Base-by-base conservation (phyloP, 2,797 vertebrate species). In the Rallus crepitans region DNA sequence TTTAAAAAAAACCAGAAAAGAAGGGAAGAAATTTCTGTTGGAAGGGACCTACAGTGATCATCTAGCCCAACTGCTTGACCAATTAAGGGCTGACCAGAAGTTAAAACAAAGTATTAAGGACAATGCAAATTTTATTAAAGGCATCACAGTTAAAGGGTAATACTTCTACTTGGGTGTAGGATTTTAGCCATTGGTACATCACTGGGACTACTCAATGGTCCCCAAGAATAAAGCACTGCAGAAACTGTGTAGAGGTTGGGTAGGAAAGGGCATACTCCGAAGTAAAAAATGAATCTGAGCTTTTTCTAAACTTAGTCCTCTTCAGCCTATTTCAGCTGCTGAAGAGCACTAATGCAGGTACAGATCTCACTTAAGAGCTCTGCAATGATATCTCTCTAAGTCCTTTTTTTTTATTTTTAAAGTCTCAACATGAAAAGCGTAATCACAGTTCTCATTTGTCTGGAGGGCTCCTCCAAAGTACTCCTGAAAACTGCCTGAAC, bases 81-180 rank as follows among this genome's bases (percentile, higher is more conserved):
- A 60, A 1, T 4, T 65, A 50, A 50, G 7, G 15, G 5, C 10
- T 69, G 35, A 53, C 4, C 1, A 1, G 71, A 78, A 89, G 24
- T 39, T 37, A 7, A 86, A 86, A 27, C 1, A 68, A 40, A 53
- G 65, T 12, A 15, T 72, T 75, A 66, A 33, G 2, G 2, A 2
- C 1, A 45, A 5, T 59, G 6, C 0, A 30, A 69, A 40, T 64
- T 45, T 45, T 24, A 31, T 40, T n/a, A 31, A 71, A 35, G 19
- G 10, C 5, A 52, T 47, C 2, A 3, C 5, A 53, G 15, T 35
- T 39, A 50, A 63, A 56, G 30, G 4, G 13, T 25, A 65, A 30
- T 1, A 0, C 6, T 23, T 33, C 11, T 12, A n/a, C 33, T 7
- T 2, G 1, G 25, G 23, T 33, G 31, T 6, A 47, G 11, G 2